Evolutionary conservation across 1,140 invertebrate genomes (phyloP).

Genomic region (Temnothorax curvispinosus): DNA sequence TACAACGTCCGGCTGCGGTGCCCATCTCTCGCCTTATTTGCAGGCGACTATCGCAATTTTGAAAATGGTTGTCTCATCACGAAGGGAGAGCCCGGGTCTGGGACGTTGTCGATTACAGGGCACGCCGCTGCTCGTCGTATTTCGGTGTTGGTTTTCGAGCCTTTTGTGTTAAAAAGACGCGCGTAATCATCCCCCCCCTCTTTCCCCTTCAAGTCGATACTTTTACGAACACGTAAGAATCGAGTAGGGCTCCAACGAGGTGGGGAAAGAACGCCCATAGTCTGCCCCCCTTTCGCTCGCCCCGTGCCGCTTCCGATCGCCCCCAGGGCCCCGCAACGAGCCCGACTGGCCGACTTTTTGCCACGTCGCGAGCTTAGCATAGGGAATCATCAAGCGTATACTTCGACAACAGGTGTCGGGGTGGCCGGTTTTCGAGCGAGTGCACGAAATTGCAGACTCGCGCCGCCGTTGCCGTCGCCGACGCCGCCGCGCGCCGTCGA

Average conservation of each 20-base stretch:
- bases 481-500: background rate
- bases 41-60: slow-evolving; percentile 83
- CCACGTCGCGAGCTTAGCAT: slow-evolving; percentile 76
- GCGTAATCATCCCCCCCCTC: slow-evolving; percentile 82
- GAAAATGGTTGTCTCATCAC: slow-evolving; percentile 85
- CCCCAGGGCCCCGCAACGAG: slow-evolving; percentile 34
- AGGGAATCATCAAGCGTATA: slow-evolving; percentile 73
- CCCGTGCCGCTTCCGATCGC: slow-evolving; percentile 46
- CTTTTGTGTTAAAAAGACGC: slow-evolving; percentile 87
- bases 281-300: slow-evolving; percentile 17
- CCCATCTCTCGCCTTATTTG: slow-evolving; percentile 80
- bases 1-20: slow-evolving; percentile 62
- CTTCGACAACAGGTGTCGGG: slow-evolving; percentile 79
- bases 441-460: slow-evolving; percentile 73
- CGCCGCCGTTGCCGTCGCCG: slow-evolving; percentile 4
- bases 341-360: slow-evolving; percentile 67
- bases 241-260: background rate
- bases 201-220: background rate
- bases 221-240: slow-evolving; percentile 46
- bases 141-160: slow-evolving; percentile 87
- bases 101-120: slow-evolving; percentile 84
- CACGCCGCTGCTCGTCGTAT: slow-evolving; percentile 82
- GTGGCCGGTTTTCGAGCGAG: slow-evolving; percentile 71
- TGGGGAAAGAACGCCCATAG: slow-evolving; percentile 33
- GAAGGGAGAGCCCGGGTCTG: slow-evolving; percentile 44